These are phyloP conservation scores for Hydriomena furcata DNA, from an alignment of 2,888 invertebrate species.

Conservation along the genomic window DNA sequence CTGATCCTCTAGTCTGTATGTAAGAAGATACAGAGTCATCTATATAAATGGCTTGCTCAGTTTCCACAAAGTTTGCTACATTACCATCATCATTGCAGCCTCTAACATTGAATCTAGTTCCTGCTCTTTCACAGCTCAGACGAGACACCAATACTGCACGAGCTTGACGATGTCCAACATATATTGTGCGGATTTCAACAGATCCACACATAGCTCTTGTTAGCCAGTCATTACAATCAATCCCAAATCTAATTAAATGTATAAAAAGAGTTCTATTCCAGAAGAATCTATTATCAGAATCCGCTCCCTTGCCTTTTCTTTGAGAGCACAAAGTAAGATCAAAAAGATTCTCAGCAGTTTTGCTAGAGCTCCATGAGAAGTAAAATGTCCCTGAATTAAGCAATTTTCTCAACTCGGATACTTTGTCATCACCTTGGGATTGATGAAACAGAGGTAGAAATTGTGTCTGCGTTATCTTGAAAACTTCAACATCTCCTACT, in stretches of 20 bases:
- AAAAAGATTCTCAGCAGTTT: slow-evolving; percentile 82
- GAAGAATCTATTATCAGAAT: slow-evolving; percentile 97
- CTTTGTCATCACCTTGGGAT: slow-evolving; percentile 84
- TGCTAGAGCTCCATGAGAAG: slow-evolving; percentile 91
- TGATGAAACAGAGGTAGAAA: slow-evolving; percentile 94
- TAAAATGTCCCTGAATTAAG: slow-evolving; percentile 99
- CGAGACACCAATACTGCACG: slow-evolving; percentile 97
- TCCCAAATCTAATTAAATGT: slow-evolving; percentile 95
- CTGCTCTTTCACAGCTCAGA: slow-evolving; percentile 98
- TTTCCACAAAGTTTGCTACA: slow-evolving; percentile 99
- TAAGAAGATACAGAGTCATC: slow-evolving; percentile 96
- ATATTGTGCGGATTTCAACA: slow-evolving; percentile 98
- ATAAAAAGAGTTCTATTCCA: slow-evolving; percentile 99
- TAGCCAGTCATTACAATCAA: slow-evolving; percentile 96
- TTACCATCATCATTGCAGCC: slow-evolving; percentile 99
- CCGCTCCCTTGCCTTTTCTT: slow-evolving; percentile 89
- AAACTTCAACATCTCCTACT: slow-evolving; percentile 96
- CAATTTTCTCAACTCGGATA: slow-evolving; percentile 89
- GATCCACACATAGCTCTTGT: slow-evolving; percentile 98
- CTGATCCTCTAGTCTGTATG: slow-evolving; percentile 97
- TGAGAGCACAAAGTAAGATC: slow-evolving; percentile 98
- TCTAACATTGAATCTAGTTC: slow-evolving; percentile 98
- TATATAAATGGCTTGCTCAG: slow-evolving; percentile 97
- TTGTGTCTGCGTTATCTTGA: slow-evolving; percentile 95
- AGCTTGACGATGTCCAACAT: slow-evolving; percentile 97